A percentile compares a stretch with the other conserved stretches of the same genome.
Evolutionary conservation across 2,888 invertebrate species (phyloP).

Genomic region (Ceramica pisi): DNA sequence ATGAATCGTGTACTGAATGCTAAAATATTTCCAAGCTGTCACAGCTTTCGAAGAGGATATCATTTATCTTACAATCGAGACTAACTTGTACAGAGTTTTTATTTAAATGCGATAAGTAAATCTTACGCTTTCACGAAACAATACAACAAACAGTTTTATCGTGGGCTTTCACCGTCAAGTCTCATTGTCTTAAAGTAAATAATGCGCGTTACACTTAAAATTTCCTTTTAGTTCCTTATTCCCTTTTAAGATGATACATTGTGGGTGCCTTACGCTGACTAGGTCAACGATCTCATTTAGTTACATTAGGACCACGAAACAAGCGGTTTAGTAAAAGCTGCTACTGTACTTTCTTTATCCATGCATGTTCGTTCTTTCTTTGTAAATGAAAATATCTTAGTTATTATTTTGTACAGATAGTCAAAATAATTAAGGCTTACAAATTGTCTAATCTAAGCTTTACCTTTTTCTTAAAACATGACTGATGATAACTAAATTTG

Average conservation of each 20-base stretch:
- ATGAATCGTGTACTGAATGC: background rate
- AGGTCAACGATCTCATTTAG: slow-evolving; percentile 60
- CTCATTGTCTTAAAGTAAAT: slow-evolving; percentile 23
- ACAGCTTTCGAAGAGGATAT: background rate
- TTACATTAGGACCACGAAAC: slow-evolving; percentile 35
- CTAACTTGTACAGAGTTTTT: background rate
- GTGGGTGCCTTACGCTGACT: slow-evolving; percentile 44
- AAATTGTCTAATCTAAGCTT: no score
- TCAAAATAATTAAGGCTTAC: no score
- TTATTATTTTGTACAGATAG: no score
- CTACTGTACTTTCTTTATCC: background rate
- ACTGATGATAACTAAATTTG: no score
- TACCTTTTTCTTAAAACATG: no score
- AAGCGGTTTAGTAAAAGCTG: slow-evolving; percentile 18
- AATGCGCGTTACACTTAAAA: slow-evolving; percentile 21
- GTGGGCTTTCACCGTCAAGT: slow-evolving; percentile 6
- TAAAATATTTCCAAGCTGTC: background rate
- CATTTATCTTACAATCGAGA: background rate
- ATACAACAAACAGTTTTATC: slow-evolving; percentile 5
- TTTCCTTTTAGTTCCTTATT: slow-evolving; percentile 23
- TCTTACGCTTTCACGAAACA: slow-evolving; percentile 1
- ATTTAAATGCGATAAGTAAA: slow-evolving; percentile 3
- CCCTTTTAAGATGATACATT: slow-evolving; percentile 49
- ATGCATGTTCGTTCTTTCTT: background rate
- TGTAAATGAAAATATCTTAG: background rate